Conservation (phyloP, 35 echinoderm and acorn worm genomes). For the Lytechinus variegatus region DNA sequence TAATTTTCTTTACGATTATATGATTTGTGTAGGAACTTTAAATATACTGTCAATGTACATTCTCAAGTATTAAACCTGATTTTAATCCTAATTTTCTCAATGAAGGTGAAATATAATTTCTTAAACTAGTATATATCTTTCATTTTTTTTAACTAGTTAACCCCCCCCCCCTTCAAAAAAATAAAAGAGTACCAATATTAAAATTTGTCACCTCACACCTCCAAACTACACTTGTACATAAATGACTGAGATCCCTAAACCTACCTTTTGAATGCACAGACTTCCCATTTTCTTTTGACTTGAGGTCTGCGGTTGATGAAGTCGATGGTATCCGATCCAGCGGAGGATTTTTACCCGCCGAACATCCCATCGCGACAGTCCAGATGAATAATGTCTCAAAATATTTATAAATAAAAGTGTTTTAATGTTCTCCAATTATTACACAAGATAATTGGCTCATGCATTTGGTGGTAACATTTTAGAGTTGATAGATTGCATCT, state of each 20-base stretch:
- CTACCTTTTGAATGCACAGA: not conserved
- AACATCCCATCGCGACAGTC: conserved; percentile 35
- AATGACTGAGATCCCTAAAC: not conserved
- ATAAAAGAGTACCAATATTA: too few relatives aligned
- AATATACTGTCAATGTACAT: too few relatives aligned
- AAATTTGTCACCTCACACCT: too few relatives aligned
- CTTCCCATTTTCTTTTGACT: conserved; percentile 24
- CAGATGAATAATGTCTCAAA: not conserved
- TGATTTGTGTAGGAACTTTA: too few relatives aligned
- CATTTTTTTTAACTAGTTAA: too few relatives aligned
- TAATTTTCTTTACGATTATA: too few relatives aligned
- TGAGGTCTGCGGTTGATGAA: not conserved
- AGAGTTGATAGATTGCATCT: not conserved
- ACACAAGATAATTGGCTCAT: not conserved
- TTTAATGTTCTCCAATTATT: not conserved
- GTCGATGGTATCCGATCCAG: conserved; percentile 41
- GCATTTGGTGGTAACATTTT: not conserved
- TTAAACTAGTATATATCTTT: too few relatives aligned
- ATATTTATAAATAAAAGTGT: not conserved
- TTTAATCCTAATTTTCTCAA: too few relatives aligned
- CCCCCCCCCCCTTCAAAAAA: too few relatives aligned
- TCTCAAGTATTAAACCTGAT: too few relatives aligned
- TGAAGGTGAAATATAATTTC: too few relatives aligned
- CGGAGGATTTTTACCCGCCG: conserved; percentile 3
- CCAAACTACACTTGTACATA: too few relatives aligned